Base-by-base conservation (phyloP, 1,140 invertebrate species). In the Apis laboriosa region DNA sequence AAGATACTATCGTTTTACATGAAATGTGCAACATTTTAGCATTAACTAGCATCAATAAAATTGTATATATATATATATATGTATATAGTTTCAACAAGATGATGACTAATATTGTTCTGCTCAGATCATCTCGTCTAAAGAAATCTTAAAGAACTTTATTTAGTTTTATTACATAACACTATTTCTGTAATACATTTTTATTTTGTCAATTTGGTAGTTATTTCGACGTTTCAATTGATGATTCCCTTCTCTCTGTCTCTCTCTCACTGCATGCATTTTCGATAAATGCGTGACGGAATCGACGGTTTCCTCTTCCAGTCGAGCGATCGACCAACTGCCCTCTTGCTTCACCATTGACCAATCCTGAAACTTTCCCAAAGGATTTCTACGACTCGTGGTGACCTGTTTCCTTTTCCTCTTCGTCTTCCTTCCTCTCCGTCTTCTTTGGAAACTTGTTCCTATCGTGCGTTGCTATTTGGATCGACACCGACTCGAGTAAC, bases 241-340 rank as follows among this genome's bases (percentile, higher is more conserved):
- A 15, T 3, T 55, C 51, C 19, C 67, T 55, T 19, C 34, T 64
- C 64, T 34, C 34, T 2, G n/a, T n/a, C 34, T 70, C 64, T 64
- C 64, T 7, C 4, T 7, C 4, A 60, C 60, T 61, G 70, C 28
- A 24, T 56, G 43, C 61, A 63, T 60, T 80, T 86, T 63, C 70
- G 85, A 43, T 68, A 58, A 77, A 85, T 19, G 77, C 60, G 58
- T 71, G 84, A 67, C 63, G 81, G 80, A 83, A 83, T 86, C 86
- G 84, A 86, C 72, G 80, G 71, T 61, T 77, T 81, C 66, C 76
- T 84, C 83, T 90, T 90, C 84, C 89, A 83, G 79, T 88, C 74
- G 87, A 90, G 24, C 80, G 84, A 68, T 73, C 84, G 84, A 66
- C 89, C 89, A 90, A 89, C 88, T 88, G 66, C 83, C 80, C 80